Evolutionary conservation across 1,140 invertebrate species (phyloP), one percentile per base, ranked within the genome.

Genomic region (Cydia strobilella): DNA sequence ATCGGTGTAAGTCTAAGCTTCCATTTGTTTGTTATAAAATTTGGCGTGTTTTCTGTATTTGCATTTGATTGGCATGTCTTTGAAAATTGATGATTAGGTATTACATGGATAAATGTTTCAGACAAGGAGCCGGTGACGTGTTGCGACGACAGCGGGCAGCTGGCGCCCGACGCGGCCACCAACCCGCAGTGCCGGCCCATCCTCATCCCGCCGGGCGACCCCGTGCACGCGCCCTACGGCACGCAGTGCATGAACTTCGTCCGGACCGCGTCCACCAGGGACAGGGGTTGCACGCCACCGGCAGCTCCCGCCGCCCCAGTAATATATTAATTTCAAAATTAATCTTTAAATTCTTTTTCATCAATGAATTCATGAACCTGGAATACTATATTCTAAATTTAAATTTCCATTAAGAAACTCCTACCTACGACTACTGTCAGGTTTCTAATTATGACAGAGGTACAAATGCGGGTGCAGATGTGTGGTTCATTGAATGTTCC

Each of bases 181-280:
- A 90, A 94, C 80, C 94, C 95, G 0, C 88, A 93, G 27, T 99
- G 98, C 90, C 98, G 96, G 79, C 97, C 98, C 0, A 98, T 99
- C 76, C 88, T 96, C 0, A 95, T 99, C 12, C 96, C 98, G 2
- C 86, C 93, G 0, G 94, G 97, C 80, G 98, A 99, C 92, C 96
- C 96, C 0, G 94, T 97, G n/a, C 97, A 96, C 82, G 90, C 93
- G 1, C 94, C 94, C 73, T 94, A 94, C 45, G 94, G 95, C 18
- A 96, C 95, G 15, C 94, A 95, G 73, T 98, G 97, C 84, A 95
- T 98, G 90, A 97, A 97, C 91, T 98, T 98, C 85, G 96, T 98
- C 1, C 94, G 97, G 77, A 97, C 96, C 10, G 95, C 95, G 4
- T 96, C 95, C 4, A 96, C 96, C 76, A 93, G 94, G 59, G 95